Base-by-base conservation (phyloP, 2,797 vertebrate genomes). In the Syncerus caffer region DNA sequence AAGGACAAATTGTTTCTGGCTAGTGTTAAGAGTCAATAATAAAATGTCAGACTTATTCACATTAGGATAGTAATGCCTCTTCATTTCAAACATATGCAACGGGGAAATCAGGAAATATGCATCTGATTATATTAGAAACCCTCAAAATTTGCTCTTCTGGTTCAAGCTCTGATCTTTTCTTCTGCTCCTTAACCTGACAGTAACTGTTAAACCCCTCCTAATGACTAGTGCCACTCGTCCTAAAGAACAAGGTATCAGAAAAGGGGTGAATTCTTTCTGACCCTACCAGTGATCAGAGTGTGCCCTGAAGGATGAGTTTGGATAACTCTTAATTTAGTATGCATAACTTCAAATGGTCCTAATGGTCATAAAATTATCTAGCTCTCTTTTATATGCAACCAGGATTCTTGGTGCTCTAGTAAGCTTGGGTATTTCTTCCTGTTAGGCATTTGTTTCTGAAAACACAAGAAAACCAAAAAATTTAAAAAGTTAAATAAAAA, bases 281-380 rank as follows among this genome's bases (percentile, higher is more conserved):
- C 95, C 96, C 92, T 15, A 47, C 87, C 38, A 55, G 16, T 27
- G 71, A 86, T 97, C 95, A 96, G 89, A 90, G 92, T 91, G 85
- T 97, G 96, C 94, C 89, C 90, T 71, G 96, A 96, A 98, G 93
- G 78, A 92, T 95, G 96, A 82, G 94, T 98, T 93, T 97, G 97
- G 84, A 50, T 98, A 95, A 83, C 92, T 34, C 31, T 91, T 98
- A 50, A 98, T 98, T 98, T 97, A 97, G 88, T 90, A 38, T 90
- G 85, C 97, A 93, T 74, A 95, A 92, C 93, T 79, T 93, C 85
- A 96, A 93, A 71, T 93, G 85, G 79, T 98, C 96, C 97, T 95
- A 76, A 80, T 50, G 88, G 42, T 95, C 67, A 64, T 96, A 96
- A 95, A 96, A 97, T 97, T 92, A 97, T 50, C 90, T 80, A 88